phyloP scores from a whole-genome alignment of 2,113 vertebrate species.

The Poeciliopsis retropinna region DNA sequence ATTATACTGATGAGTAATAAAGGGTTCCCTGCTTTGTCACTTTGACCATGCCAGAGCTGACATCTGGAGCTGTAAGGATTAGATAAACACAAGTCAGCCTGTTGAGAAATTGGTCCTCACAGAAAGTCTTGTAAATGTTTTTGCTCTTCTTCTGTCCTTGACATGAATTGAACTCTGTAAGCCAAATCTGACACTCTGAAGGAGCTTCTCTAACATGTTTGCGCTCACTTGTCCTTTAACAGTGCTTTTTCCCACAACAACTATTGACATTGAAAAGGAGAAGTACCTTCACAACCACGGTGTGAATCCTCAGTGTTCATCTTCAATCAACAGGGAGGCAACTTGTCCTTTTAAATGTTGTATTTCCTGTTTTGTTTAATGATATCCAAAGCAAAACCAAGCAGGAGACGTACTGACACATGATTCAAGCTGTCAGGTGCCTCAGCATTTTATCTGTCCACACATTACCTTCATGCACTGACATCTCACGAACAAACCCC shows the following conservation, averaged over 20 bases:
- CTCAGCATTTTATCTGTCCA: slow-evolving; percentile 7
- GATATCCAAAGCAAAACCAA: slow-evolving; percentile 12
- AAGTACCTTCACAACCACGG: not conserved
- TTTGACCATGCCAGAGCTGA: too few species aligned
- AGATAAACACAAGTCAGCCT: too few species aligned
- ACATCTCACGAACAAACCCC: slow-evolving; percentile 33
- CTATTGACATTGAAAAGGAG: not conserved
- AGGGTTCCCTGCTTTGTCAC: too few species aligned
- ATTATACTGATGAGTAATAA: too few species aligned
- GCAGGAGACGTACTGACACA: slow-evolving; percentile 13
- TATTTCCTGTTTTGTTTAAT: not conserved
- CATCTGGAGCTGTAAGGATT: too few species aligned
- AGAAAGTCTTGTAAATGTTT: too few species aligned
- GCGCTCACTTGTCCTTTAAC: too few species aligned
- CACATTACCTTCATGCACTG: slow-evolving; percentile 24
- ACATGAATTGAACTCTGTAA: too few species aligned
- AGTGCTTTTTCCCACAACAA: not conserved
- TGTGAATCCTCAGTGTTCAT: not conserved
- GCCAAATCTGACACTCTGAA: too few species aligned
- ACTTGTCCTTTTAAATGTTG: not conserved
- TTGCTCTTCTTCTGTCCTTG: too few species aligned
- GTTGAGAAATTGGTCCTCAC: too few species aligned
- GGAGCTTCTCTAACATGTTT: too few species aligned
- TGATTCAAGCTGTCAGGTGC: slow-evolving; percentile 6
- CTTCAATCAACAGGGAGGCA: slow-evolving; percentile 1